Conservation (phyloP, 1,140 invertebrate species). For the Magallana ariakensis region DNA sequence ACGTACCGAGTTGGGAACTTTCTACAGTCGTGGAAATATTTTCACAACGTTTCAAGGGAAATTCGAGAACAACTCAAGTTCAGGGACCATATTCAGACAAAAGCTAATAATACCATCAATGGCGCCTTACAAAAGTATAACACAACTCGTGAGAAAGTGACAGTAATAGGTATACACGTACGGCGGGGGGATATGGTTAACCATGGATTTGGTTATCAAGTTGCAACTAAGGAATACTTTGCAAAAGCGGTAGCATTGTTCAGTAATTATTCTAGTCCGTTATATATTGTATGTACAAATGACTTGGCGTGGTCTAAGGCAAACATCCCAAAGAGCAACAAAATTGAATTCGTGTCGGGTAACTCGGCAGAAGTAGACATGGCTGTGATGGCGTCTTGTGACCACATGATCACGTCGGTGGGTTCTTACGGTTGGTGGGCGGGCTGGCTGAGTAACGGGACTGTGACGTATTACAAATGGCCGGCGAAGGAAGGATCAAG, state of each 20-base stretch:
- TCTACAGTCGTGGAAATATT: constrained; percentile 68
- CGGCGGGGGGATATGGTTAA: constrained; percentile 59
- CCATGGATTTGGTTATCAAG: constrained; percentile 56
- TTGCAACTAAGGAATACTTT: constrained; percentile 57
- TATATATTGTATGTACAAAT: constrained; percentile 61
- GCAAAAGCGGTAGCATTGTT: constrained; percentile 58
- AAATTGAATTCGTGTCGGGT: constrained; percentile 34
- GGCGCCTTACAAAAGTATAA: constrained; percentile 38
- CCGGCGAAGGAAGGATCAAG: constrained; percentile 56
- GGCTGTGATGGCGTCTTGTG: constrained; percentile 62
- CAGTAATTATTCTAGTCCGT: constrained; percentile 43
- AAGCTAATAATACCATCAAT: constrained; percentile 45
- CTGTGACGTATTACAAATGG: constrained; percentile 67
- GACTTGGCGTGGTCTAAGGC: constrained; percentile 51
- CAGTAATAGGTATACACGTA: constrained; percentile 63
- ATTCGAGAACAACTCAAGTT: constrained; percentile 64
- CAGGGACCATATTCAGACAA: constrained; percentile 42
- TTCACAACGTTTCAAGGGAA: constrained; percentile 44
- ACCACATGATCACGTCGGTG: constrained; percentile 71
- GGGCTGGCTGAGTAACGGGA: constrained; percentile 69
- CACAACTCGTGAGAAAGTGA: constrained; percentile 16
- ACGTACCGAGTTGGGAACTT: constrained; percentile 49
- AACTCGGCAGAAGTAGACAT: constrained; percentile 65
- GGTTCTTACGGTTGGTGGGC: constrained; percentile 75
- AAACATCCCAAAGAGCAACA: constrained; percentile 46